Percentiles rank a stretch among this genome's conserved stretches.
Evolutionary conservation across 2,113 vertebrate species (phyloP).

Genomic region (Podarcis muralis): DNA sequence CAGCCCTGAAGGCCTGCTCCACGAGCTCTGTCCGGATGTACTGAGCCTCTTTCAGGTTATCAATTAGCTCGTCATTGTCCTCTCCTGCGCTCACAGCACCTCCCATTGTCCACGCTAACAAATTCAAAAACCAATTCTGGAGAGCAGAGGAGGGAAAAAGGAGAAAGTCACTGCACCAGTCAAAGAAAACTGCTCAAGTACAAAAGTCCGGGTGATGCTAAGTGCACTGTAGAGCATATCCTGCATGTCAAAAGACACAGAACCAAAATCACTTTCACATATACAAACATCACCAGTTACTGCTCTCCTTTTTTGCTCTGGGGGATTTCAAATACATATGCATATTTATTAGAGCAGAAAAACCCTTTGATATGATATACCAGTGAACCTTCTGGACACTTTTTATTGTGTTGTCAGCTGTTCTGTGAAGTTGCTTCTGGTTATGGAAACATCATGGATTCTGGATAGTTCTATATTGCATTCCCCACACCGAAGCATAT

Average conservation of each 20-base stretch:
- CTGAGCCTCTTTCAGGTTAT: conserved; percentile 95
- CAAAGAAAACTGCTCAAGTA: background rate
- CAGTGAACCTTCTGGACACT: background rate
- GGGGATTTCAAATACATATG: background rate
- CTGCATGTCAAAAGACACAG: background rate
- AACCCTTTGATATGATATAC: background rate
- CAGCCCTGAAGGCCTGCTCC: conserved; percentile 92
- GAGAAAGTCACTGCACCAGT: background rate
- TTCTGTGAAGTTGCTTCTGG: background rate
- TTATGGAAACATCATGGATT: background rate
- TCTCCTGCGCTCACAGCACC: conserved; percentile 96
- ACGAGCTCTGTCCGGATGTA: conserved; percentile 95
- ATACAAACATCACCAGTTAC: background rate
- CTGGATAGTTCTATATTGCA: background rate
- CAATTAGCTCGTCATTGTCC: conserved; percentile 96
- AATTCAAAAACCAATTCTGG: background rate
- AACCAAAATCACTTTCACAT: background rate
- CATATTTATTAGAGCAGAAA: background rate
- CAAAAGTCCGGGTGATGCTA: background rate
- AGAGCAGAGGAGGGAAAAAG: conserved; percentile 11
- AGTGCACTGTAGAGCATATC: background rate
- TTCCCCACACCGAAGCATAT: background rate
- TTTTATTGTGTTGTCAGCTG: background rate
- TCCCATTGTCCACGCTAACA: conserved; percentile 81
- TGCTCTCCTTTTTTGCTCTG: background rate